These are phyloP conservation scores for Phoeniculus purpureus DNA, from an alignment of 2,797 vertebrate genomes.

Conservation along the genomic window DNA sequence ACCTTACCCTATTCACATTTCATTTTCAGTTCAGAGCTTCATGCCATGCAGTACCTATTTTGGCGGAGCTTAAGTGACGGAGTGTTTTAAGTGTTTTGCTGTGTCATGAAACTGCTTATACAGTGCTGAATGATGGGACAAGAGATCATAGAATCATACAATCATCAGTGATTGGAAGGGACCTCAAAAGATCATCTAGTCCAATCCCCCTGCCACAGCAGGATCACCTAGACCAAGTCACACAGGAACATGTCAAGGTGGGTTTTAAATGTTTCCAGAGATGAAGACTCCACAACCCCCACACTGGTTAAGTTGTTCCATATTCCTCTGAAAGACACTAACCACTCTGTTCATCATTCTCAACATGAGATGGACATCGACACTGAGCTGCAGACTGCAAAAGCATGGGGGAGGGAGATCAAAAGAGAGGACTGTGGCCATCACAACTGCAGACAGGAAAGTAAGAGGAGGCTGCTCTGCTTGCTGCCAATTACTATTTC, in stretches of 20 bases:
- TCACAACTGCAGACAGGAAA: background rate
- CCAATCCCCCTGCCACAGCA: too few relatives aligned
- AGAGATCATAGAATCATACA: background rate
- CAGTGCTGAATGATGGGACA: background rate
- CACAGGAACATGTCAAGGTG: too few relatives aligned
- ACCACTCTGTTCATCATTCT: background rate
- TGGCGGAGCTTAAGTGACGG: background rate
- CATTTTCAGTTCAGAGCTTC: background rate
- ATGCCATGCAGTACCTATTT: background rate
- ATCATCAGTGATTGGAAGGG: too few relatives aligned
- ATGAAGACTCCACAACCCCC: too few relatives aligned
- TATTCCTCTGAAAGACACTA: background rate
- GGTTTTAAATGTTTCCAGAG: too few relatives aligned
- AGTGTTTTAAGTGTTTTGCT: background rate
- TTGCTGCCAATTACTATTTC: background rate
- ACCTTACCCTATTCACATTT: background rate
- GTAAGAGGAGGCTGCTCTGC: background rate
- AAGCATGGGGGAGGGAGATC: rapidly evolving
- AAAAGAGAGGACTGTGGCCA: background rate
- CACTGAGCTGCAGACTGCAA: background rate
- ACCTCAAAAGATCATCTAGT: too few relatives aligned
- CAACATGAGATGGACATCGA: background rate
- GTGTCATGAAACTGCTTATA: background rate
- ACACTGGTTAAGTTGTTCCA: background rate
- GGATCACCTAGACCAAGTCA: too few relatives aligned